Conservation (phyloP, 1,140 invertebrate species). For the Dinoponera quadriceps region DNA sequence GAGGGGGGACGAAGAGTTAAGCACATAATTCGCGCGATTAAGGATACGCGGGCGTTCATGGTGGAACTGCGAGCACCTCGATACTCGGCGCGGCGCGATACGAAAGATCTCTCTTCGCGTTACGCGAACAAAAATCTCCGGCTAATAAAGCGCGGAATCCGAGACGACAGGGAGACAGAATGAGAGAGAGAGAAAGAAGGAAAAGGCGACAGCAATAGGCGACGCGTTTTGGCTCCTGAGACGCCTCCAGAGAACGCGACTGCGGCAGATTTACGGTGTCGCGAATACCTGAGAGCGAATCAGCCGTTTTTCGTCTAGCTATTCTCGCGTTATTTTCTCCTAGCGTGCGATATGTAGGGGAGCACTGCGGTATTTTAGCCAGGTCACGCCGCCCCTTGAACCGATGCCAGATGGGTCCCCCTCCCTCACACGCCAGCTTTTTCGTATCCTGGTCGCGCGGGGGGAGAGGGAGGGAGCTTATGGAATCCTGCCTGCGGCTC, state of each 20-base stretch:
- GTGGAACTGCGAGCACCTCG: background rate
- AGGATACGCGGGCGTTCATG: background rate
- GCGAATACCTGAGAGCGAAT: slow-evolving; percentile 31
- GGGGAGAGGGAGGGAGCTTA: slow-evolving; percentile 1
- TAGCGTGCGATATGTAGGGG: slow-evolving; percentile 64
- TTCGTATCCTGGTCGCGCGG: slow-evolving; percentile 49
- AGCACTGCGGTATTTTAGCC: slow-evolving; percentile 75
- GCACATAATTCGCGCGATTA: slow-evolving; percentile 2
- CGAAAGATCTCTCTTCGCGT: background rate
- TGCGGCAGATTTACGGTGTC: slow-evolving; percentile 36
- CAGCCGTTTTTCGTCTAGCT: slow-evolving; percentile 52
- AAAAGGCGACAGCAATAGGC: no score
- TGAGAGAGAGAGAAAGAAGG: slow-evolving; percentile 5
- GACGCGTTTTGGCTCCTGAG: slow-evolving; percentile 14
- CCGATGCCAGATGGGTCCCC: slow-evolving; percentile 67
- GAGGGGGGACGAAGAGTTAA: background rate
- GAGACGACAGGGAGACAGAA: background rate
- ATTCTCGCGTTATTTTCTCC: slow-evolving; percentile 64
- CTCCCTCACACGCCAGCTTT: slow-evolving; percentile 35
- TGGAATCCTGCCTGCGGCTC: slow-evolving; percentile 46
- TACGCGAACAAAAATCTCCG: background rate
- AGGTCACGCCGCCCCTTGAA: slow-evolving; percentile 71
- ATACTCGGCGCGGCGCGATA: background rate
- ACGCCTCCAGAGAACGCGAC: background rate
- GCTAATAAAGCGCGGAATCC: background rate